A percentile compares a stretch with the other conserved stretches of the same genome.
Evolutionary conservation across 2,888 invertebrate species (phyloP).

Genomic region (Opisthograptis luteolata): DNA sequence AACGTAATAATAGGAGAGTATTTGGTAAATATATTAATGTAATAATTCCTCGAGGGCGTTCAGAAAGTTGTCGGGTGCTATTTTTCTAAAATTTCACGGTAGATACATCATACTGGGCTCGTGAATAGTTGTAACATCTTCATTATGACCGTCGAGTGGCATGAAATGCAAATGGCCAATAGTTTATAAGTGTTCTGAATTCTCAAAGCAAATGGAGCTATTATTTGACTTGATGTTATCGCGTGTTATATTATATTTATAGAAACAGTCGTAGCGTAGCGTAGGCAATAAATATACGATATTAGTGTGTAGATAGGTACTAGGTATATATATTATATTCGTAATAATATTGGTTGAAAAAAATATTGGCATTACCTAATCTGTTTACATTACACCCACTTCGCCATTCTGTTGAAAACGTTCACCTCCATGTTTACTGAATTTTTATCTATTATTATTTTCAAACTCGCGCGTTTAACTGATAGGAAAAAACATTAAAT

Average conservation of each 20-base stretch:
- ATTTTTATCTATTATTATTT: slow-evolving; percentile 59
- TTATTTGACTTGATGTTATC: slow-evolving; percentile 18
- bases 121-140: slow-evolving; percentile 76
- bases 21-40: slow-evolving; percentile 83
- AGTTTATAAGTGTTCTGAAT: slow-evolving; percentile 28
- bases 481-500: slow-evolving; percentile 59
- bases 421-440: slow-evolving; percentile 60
- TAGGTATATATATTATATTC: too few relatives aligned
- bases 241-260: not conserved
- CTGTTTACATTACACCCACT: slow-evolving; percentile 37
- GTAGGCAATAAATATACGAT: not conserved
- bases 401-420: slow-evolving; percentile 48
- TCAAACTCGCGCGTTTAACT: slow-evolving; percentile 45
- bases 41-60: slow-evolving; percentile 77
- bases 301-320: not conserved
- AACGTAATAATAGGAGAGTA: slow-evolving; percentile 82
- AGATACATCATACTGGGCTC: slow-evolving; percentile 68
- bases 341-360: slow-evolving; percentile 10
- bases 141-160: slow-evolving; percentile 59
- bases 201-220: slow-evolving; percentile 51
- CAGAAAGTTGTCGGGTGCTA: slow-evolving; percentile 60
- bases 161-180: slow-evolving; percentile 35
- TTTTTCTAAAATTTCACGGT: slow-evolving; percentile 83
- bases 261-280: not conserved
- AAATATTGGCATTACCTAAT: slow-evolving; percentile 29